Conservation (phyloP, 2,888 invertebrate species). For the Metellina segmentata region DNA sequence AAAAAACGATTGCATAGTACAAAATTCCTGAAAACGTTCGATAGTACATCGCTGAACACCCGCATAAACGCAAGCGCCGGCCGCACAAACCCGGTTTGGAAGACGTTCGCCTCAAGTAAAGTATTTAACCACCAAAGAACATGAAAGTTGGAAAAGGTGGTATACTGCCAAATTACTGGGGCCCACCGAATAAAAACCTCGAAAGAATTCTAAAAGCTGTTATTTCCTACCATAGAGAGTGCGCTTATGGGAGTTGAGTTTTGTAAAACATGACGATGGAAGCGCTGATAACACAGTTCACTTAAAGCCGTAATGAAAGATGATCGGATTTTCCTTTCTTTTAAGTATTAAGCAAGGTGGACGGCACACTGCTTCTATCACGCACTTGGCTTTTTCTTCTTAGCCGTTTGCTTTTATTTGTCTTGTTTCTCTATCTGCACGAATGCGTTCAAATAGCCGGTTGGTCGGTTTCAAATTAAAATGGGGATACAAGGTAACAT, state of each 20-base stretch:
- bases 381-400: background rate
- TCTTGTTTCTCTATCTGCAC: conserved; percentile 53
- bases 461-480: conserved; percentile 37
- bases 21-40: no score
- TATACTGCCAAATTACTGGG: no score
- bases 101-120: no score
- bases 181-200: no score
- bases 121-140: no score
- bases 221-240: conserved; percentile 13
- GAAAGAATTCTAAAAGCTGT: conserved; percentile 18
- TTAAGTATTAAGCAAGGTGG: conserved; percentile 5
- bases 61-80: no score
- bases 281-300: conserved; percentile 2
- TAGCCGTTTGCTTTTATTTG: conserved; percentile 18
- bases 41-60: no score
- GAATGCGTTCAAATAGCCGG: conserved; percentile 45
- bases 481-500: conserved; percentile 11
- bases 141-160: no score
- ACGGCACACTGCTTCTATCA: conserved; percentile 4
- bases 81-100: no score
- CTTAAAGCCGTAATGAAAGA: conserved; percentile 5
- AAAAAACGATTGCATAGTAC: no score
- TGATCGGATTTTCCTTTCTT: conserved; percentile 21
- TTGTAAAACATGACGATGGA: conserved; percentile 28
- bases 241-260: conserved; percentile 16